These are phyloP conservation scores for Andrena fulva DNA, from an alignment of 2,888 invertebrate species.

Conservation along the genomic window DNA sequence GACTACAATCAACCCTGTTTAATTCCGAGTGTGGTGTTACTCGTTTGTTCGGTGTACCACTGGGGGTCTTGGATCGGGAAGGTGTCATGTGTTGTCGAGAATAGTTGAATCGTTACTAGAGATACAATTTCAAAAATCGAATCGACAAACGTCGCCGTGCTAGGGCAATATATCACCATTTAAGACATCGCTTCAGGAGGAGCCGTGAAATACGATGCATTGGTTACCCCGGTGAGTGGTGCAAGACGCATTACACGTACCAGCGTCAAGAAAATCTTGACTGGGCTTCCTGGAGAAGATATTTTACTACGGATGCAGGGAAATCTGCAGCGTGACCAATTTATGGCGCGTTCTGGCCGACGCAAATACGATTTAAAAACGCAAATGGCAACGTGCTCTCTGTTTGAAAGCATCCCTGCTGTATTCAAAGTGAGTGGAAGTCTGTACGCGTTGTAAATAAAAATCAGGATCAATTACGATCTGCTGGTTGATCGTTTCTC, in stretches of 20 bases:
- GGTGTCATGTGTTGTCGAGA: too few species aligned
- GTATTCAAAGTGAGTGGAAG: background rate
- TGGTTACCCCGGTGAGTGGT: slow-evolving; percentile 57
- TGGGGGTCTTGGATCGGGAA: too few species aligned
- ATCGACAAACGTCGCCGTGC: slow-evolving; percentile 39
- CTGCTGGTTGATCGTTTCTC: too few species aligned
- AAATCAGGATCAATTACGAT: background rate
- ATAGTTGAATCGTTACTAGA: slow-evolving; percentile 10
- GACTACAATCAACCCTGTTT: too few species aligned
- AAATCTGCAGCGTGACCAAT: slow-evolving; percentile 20
- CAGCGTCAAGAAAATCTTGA: slow-evolving; percentile 64
- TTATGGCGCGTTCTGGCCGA: slow-evolving; percentile 24
- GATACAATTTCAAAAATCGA: slow-evolving; percentile 46
- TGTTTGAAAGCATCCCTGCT: too few species aligned
- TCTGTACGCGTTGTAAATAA: background rate
- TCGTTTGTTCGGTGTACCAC: too few species aligned
- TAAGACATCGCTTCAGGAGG: slow-evolving; percentile 58
- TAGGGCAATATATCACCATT: slow-evolving; percentile 59
- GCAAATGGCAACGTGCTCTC: too few species aligned
- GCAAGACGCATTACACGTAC: slow-evolving; percentile 66
- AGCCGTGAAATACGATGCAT: slow-evolving; percentile 64
- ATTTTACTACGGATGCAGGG: slow-evolving; percentile 42
- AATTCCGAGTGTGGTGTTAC: too few species aligned
- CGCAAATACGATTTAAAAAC: background rate
- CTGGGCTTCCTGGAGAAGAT: slow-evolving; percentile 57